Percentiles rank a stretch among this genome's conserved stretches.
These are phyloP conservation scores for Dermolepida albohirtum DNA, from an alignment of 2,888 invertebrate species.

Conservation along the genomic window DNA sequence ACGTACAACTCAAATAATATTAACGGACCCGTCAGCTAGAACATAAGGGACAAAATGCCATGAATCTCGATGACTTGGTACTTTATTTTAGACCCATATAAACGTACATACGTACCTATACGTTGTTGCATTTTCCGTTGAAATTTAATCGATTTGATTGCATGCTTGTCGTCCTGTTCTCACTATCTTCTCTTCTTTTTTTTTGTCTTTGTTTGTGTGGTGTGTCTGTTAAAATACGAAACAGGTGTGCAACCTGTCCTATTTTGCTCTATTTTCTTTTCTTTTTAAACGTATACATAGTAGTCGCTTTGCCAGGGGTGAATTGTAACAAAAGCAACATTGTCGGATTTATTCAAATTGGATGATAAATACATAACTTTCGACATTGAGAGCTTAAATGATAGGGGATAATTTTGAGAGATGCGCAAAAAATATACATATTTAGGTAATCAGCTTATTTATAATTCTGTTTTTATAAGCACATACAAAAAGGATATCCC, in stretches of 20 bases:
- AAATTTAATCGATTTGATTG: slow-evolving; percentile 27
- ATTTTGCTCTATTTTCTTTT: slow-evolving; percentile 44
- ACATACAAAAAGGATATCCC: too few relatives aligned
- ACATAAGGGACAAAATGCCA: slow-evolving; percentile 21
- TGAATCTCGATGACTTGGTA: slow-evolving; percentile 21
- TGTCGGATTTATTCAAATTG: slow-evolving; percentile 29
- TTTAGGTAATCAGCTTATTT: slow-evolving; percentile 13
- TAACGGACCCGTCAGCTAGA: slow-evolving; percentile 19
- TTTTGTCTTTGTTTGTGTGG: slow-evolving; percentile 40
- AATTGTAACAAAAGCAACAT: slow-evolving; percentile 18
- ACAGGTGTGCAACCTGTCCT: slow-evolving; percentile 63
- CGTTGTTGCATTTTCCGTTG: slow-evolving; percentile 18
- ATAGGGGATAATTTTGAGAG: slow-evolving; percentile 10
- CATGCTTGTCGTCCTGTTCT: slow-evolving; percentile 4
- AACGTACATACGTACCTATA: background rate
- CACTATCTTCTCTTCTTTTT: background rate
- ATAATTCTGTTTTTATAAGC: background rate
- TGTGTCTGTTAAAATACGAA: slow-evolving; percentile 41
- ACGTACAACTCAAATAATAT: slow-evolving; percentile 30
- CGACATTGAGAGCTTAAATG: background rate
- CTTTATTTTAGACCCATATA: slow-evolving; percentile 6
- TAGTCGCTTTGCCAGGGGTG: slow-evolving; percentile 1
- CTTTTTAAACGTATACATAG: background rate
- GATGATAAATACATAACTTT: slow-evolving; percentile 33
- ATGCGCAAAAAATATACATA: background rate